Evolutionary conservation across 2,888 invertebrate species (phyloP), one percentile per base, ranked within the genome.

Genomic region (Dromius quadrimaculatus): DNA sequence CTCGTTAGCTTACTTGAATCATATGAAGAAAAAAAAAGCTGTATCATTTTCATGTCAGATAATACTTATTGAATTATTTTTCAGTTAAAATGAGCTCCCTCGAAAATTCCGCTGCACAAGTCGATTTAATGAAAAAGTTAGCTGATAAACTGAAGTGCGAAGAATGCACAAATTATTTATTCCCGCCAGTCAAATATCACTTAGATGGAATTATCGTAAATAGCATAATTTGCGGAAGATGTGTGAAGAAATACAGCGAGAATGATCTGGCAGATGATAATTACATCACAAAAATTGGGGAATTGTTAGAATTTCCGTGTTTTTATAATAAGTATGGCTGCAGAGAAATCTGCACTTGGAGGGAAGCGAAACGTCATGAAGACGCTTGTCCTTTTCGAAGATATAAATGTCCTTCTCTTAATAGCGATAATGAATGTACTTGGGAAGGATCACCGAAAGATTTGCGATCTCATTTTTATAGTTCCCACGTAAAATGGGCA

Each of bases 301-400:
- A 68, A 28, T 32, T 57, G 23, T 28, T 68, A 17, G 41, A 68
- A 32, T 68, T 68, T 23, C 68, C 68, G 1, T 68, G 68, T 59
- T 54, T 32, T 57, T 68, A 28, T 59, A 57, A 68, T n/a, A 20
- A 41, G 19, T 43, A 59, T 28, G 68, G 68, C 15, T 68, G 68
- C 28, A 38, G 68, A 23, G 68, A 68, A 57, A 5, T 43, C 8
- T 68, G 68, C 41, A 43, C 28, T 19, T 68, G 68, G 68, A 41
- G 43, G 43, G 68, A 68, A 43, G 54, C 68, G 13, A 43, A 54
- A 15, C 22, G 17, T 13, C 68, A 68, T 19, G 68, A 68, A 43
- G n/a, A n/a, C 13, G 41, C 32, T 3, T 68, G 68, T 59, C 57
- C 59, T 11, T 68, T 68, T 28, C 38, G 68, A 5, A 28, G 41